Base-by-base conservation (phyloP, 2,113 vertebrate genomes). In the Microcebus jonahi region DNA sequence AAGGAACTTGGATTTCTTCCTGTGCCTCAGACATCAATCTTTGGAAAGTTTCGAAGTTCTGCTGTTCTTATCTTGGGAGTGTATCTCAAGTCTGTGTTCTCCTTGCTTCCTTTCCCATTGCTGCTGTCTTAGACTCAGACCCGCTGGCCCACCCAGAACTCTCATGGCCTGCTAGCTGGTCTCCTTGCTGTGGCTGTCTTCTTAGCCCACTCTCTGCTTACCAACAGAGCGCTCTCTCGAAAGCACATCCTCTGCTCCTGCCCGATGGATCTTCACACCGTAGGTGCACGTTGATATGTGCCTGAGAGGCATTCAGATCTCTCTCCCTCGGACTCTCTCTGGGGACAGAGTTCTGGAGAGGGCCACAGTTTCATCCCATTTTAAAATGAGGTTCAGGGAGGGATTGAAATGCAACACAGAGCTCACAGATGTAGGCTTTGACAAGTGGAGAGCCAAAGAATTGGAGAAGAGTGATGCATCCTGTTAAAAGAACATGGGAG, bases 401-500 rank as follows among this genome's bases (percentile, higher is more conserved):
- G 77, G 45, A 48, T 25, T 45, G 79, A 70, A 75, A 90, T 2
- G 20, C 17, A 73, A 88, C 1, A 6, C 14, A 39, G 50, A 91
- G 34, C 48, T 61, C 67, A 61, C 34, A 79, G 76, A 79, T 29
- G 42, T 34, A 71, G 59, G 25, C 29, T 63, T 3, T 84, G 85
- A 34, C 70, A 77, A 55, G 53, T 39, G 48, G 77, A 81, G 53
- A 87, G 31, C 23, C 63, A 53, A 76, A 10, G 21, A 92, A 88
- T 0, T 87, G 11, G 57, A 94, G 23, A 39, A 29, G 42, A 97
- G 27, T 31, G 39, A 73, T 48, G 50, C 63, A 45, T 75, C 57
- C 75, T 86, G 34, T 86, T 93, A 63, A 93, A 82, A 90, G 71
- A 85, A 94, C 29, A 45, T 8, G 3, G 39, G 57, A 87, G 67